Conservation (phyloP, 2,113 vertebrate genomes). For the Neolamprologus cancellatus region DNA sequence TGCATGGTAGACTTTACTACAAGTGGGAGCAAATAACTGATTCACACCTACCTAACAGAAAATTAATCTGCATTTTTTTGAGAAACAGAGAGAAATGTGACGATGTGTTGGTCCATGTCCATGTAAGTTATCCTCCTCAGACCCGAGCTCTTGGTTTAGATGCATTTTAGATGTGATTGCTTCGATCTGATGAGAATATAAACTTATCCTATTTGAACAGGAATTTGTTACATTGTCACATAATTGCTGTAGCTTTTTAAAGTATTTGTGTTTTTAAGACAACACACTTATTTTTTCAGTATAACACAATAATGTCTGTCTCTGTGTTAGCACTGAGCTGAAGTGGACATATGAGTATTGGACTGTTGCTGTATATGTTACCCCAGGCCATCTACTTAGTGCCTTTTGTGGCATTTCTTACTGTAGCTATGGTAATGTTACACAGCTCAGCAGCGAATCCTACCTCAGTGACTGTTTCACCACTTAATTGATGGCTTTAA, state of each 20-base stretch:
- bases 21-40: not conserved
- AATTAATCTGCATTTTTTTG: not conserved
- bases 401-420: not conserved
- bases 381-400: not conserved
- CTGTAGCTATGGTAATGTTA: not conserved
- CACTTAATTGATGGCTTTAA: not conserved
- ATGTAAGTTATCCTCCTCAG: not conserved
- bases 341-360: not conserved
- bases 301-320: not conserved
- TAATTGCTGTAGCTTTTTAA: not conserved
- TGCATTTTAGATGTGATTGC: not conserved
- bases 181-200: not conserved
- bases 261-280: not conserved
- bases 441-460: not conserved
- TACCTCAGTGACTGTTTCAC: not conserved
- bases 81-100: not conserved
- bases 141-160: not conserved
- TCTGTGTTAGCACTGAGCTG: not conserved
- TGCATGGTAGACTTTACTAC: not conserved
- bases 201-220: not conserved
- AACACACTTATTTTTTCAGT: not conserved
- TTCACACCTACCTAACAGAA: not conserved
- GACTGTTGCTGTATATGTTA: not conserved
- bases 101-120: not conserved
- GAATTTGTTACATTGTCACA: not conserved